A percentile compares a stretch with the other conserved stretches of the same genome.
Evolutionary conservation across 1,140 invertebrate species (phyloP).

Genomic region (Atta texana): DNA sequence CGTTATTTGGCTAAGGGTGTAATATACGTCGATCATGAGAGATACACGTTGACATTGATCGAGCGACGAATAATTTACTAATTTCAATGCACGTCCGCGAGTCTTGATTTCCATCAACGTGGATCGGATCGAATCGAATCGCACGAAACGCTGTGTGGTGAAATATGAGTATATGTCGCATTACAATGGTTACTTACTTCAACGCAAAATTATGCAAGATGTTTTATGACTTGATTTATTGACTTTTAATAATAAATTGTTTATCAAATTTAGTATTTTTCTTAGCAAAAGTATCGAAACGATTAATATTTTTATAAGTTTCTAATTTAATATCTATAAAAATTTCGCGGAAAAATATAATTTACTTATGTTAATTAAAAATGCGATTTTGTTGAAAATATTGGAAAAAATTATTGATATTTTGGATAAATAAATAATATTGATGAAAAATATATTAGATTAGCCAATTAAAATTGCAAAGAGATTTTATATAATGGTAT

Average conservation of each 20-base stretch:
- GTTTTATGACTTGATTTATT: neutral
- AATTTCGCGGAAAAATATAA: neutral
- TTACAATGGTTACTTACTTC: slow-evolving; percentile 49
- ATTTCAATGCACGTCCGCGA: slow-evolving; percentile 4
- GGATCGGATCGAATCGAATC: slow-evolving; percentile 15
- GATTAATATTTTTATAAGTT: neutral
- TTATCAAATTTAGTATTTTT: neutral
- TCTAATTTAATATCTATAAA: neutral
- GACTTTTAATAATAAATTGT: too few relatives aligned
- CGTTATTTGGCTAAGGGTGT: slow-evolving; percentile 45
- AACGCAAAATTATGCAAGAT: neutral
- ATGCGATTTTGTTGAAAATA: neutral
- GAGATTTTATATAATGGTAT: neutral
- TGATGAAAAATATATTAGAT: neutral
- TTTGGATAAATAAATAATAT: neutral
- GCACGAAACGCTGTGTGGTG: slow-evolving; percentile 51
- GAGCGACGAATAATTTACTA: slow-evolving; percentile 48
- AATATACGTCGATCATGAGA: slow-evolving; percentile 49
- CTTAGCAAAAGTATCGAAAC: neutral
- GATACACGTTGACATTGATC: slow-evolving; percentile 48
- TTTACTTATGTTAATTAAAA: neutral
- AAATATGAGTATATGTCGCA: slow-evolving; percentile 31
- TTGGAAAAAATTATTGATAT: neutral
- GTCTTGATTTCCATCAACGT: slow-evolving; percentile 7
- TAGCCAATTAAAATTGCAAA: neutral